Evolutionary conservation across 2,888 invertebrate species (phyloP).

Genomic region (Morinoia aosen): DNA sequence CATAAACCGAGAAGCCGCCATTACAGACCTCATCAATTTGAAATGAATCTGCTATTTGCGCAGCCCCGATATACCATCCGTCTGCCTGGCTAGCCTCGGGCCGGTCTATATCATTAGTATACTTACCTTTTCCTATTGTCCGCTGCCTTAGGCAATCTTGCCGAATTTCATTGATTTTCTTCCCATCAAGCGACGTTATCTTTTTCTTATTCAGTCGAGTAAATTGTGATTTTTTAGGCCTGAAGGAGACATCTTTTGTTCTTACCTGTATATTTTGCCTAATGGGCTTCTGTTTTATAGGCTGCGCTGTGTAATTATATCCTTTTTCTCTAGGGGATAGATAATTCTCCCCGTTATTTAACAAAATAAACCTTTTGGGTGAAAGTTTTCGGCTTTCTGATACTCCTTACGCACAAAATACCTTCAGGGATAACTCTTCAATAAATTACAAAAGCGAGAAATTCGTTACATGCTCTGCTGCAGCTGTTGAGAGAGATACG

Average conservation of each 20-base stretch:
- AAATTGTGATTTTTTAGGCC: not conserved
- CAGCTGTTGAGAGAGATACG: not conserved
- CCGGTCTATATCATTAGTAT: not conserved
- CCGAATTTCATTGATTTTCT: not conserved
- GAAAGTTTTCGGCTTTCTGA: not conserved
- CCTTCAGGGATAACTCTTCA: not conserved
- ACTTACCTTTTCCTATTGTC: not conserved
- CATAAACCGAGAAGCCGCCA: not conserved
- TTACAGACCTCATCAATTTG: not conserved
- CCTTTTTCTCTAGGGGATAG: not conserved
- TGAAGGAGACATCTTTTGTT: not conserved
- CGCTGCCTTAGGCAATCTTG: not conserved
- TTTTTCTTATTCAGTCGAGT: not conserved
- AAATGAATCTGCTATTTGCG: not conserved
- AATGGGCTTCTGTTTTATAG: not conserved
- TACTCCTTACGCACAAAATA: not conserved
- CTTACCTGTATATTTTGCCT: not conserved
- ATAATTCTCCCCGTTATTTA: not conserved
- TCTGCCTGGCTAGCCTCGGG: not conserved
- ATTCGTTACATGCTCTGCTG: not conserved
- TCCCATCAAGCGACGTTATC: not conserved
- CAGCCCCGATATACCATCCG: not conserved
- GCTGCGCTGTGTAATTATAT: not conserved
- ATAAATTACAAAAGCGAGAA: not conserved
- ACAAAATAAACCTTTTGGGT: not conserved